Evolutionary conservation across 2,113 vertebrate species (phyloP).

Genomic region (Sylvilagus bachmani): DNA sequence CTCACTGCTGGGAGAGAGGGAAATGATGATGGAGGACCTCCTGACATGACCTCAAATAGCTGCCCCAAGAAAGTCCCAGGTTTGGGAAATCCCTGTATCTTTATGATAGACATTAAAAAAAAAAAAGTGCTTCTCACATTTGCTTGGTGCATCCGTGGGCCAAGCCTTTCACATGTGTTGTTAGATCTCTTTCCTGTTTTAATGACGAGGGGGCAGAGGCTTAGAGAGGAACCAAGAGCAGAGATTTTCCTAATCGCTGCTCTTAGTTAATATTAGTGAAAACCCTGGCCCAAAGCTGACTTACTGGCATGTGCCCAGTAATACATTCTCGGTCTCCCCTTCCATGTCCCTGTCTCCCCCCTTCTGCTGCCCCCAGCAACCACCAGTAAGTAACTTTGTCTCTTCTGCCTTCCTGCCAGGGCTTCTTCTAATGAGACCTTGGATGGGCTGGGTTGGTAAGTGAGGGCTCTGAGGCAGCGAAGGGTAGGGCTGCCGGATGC

Average conservation of each 20-base stretch:
- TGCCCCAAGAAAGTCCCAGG: not conserved
- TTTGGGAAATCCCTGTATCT: constrained; percentile 40
- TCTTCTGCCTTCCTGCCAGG: constrained; percentile 78
- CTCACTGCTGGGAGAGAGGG: not conserved
- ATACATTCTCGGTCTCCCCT: not conserved
- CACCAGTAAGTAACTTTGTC: constrained; percentile 45
- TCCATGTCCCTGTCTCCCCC: too few species aligned
- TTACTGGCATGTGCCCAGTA: not conserved
- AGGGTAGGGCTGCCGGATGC: not conserved
- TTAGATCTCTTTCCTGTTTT: not conserved
- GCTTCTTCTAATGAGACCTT: constrained; percentile 91
- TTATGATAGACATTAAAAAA: not conserved
- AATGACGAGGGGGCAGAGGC: constrained; percentile 35
- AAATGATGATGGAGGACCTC: not conserved
- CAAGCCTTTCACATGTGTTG: not conserved
- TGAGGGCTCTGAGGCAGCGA: not conserved
- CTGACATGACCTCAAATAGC: too few species aligned
- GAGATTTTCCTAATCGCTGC: not conserved
- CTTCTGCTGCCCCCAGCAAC: not conserved
- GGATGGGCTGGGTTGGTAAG: constrained; percentile 90
- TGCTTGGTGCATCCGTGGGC: constrained; percentile 2
- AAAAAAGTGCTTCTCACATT: not conserved
- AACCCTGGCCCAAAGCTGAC: not conserved
- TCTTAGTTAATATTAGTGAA: not conserved
- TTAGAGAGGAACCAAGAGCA: not conserved